Conservation (phyloP, 2,113 vertebrate genomes). For the Setophaga kirtlandii region DNA sequence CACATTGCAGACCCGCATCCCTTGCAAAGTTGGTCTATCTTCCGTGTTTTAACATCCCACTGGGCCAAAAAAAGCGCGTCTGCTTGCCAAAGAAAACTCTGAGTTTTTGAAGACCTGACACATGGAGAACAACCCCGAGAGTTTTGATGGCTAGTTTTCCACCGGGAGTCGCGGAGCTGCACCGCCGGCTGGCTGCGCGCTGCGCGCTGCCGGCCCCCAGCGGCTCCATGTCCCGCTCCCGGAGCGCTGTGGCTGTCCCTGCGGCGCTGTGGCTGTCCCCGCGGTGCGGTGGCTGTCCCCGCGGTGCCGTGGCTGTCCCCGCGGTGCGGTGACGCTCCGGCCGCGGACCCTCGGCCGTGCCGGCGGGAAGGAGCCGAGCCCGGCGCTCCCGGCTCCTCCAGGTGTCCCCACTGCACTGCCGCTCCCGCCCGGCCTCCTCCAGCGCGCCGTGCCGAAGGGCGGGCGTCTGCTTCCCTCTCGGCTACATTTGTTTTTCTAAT, state of each 20-base stretch:
- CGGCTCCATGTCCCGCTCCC: neutral
- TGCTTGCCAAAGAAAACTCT: neutral
- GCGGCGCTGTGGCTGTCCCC: too few relatives aligned
- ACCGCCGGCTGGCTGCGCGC: rapidly evolving
- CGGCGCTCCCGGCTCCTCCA: constrained; percentile 48
- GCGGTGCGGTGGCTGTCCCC: rapidly evolving
- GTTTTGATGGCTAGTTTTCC: neutral
- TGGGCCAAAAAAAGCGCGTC: neutral
- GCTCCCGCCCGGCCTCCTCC: neutral
- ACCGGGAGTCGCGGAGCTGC: neutral
- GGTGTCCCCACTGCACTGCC: constrained; percentile 70
- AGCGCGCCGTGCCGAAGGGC: constrained; percentile 3
- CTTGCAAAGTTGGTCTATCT: neutral
- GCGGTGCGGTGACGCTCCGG: neutral
- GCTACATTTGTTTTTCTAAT: constrained; percentile 84
- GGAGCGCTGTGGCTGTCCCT: rapidly evolving
- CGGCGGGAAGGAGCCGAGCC: neutral
- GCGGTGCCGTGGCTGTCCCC: rapidly evolving
- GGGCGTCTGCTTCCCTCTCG: constrained; percentile 63
- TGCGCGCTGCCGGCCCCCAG: rapidly evolving
- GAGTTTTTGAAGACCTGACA: neutral
- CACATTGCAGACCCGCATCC: neutral
- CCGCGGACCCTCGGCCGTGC: rapidly evolving
- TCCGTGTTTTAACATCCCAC: neutral
- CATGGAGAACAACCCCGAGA: neutral